These are phyloP conservation scores for Lepisosteus osseus DNA, from an alignment of 2,113 vertebrate genomes.

Conservation along the genomic window DNA sequence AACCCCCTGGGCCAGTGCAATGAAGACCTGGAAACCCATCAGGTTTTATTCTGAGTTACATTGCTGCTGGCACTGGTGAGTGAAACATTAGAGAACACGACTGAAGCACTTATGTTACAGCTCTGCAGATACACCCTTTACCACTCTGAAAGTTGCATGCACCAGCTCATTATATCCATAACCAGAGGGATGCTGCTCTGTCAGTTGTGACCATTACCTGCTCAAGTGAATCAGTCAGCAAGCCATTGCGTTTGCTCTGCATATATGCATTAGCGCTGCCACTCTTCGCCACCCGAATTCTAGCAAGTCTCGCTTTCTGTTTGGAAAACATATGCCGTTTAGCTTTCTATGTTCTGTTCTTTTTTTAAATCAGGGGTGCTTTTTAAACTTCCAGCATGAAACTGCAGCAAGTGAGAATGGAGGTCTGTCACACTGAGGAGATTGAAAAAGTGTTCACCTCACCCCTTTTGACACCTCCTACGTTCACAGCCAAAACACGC, in stretches of 20 bases:
- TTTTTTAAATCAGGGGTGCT: no score
- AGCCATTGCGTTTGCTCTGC: slow-evolving; percentile 95
- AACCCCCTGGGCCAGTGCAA: not conserved
- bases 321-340: slow-evolving; percentile 67
- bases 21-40: not conserved
- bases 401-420: no score
- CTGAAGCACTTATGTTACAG: slow-evolving; percentile 5
- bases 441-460: no score
- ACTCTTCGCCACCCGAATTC: slow-evolving; percentile 90
- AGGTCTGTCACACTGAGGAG: no score
- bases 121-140: no score
- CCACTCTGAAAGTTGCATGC: slow-evolving; percentile 20
- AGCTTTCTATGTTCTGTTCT: slow-evolving; percentile 47
- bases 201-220: slow-evolving; percentile 70
- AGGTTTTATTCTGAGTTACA: not conserved
- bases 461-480: no score
- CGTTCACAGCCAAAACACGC: no score
- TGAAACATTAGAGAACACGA: slow-evolving; percentile 20
- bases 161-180: slow-evolving; percentile 45
- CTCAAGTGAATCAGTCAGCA: slow-evolving; percentile 83
- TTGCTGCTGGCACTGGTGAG: not conserved
- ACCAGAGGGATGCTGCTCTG: slow-evolving; percentile 19
- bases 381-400: no score
- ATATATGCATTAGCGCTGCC: slow-evolving; percentile 93
- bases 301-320: slow-evolving; percentile 94